These are phyloP conservation scores for Plutella xylostella DNA, from an alignment of 2,888 invertebrate species.

Conservation along the genomic window DNA sequence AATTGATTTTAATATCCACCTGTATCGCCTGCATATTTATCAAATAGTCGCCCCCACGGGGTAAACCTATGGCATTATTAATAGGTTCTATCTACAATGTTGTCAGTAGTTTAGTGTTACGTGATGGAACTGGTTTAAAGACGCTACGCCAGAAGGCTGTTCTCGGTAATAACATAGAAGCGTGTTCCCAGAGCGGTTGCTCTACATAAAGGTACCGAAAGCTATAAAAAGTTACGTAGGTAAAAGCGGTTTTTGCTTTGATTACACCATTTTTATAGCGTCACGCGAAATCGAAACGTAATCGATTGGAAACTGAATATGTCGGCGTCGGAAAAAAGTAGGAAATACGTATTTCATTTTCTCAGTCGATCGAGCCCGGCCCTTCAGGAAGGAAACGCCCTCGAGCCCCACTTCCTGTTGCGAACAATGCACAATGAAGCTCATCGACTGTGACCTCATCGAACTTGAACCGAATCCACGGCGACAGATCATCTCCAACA, in stretches of 20 bases:
- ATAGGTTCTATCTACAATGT: too few species aligned
- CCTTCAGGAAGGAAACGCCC: slow-evolving; percentile 52
- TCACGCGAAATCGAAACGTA: too few species aligned
- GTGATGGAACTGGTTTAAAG: not conserved
- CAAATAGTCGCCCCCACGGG: not conserved
- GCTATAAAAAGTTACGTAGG: too few species aligned
- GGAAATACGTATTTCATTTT: not conserved
- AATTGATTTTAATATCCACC: not conserved
- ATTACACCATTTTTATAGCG: too few species aligned
- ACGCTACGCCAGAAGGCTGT: too few species aligned
- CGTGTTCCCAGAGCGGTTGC: too few species aligned
- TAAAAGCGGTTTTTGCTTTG: too few species aligned
- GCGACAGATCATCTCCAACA: too few species aligned
- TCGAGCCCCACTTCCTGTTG: slow-evolving; percentile 41
- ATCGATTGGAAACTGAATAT: not conserved
- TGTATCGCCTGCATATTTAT: not conserved
- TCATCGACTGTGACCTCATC: slow-evolving; percentile 46
- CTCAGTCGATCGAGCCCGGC: not conserved
- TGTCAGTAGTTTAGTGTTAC: not conserved
- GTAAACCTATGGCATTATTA: not conserved
- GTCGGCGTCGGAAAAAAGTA: not conserved
- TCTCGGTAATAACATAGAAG: too few species aligned
- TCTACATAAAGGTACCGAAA: too few species aligned
- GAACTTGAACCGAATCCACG: slow-evolving; percentile 24
- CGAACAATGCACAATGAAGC: slow-evolving; percentile 57